These are phyloP conservation scores for Eupithecia abbreviata DNA, from an alignment of 2,888 invertebrate species.

Conservation along the genomic window DNA sequence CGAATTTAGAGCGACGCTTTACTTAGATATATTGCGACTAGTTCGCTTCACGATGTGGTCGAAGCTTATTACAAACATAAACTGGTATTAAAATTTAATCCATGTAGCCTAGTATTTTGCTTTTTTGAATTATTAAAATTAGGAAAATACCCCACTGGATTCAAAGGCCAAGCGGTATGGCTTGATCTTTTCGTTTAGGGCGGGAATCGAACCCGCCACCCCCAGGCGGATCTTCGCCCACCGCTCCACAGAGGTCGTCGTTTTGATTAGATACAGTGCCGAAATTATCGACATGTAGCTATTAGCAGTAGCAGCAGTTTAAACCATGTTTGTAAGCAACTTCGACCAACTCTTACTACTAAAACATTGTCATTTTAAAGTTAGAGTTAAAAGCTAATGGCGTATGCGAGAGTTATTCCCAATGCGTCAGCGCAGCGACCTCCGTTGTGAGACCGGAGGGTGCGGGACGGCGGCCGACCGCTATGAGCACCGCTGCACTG, in stretches of 20 bases:
- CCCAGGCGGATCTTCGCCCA: too few relatives aligned
- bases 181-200: too few relatives aligned
- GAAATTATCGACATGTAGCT: too few relatives aligned
- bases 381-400: slow-evolving; percentile 15
- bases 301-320: not conserved
- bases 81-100: too few relatives aligned
- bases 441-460: slow-evolving; percentile 63
- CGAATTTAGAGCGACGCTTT: not conserved
- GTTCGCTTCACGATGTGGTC: not conserved
- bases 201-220: too few relatives aligned
- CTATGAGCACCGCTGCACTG: slow-evolving; percentile 77
- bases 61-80: not conserved
- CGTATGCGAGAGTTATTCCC: slow-evolving; percentile 8
- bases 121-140: too few relatives aligned
- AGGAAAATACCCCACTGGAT: too few relatives aligned
- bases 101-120: too few relatives aligned
- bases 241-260: too few relatives aligned
- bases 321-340: not conserved
- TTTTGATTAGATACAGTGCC: too few relatives aligned
- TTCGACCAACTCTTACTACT: not conserved
- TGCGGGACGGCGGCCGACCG: slow-evolving; percentile 59
- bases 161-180: too few relatives aligned
- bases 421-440: slow-evolving; percentile 41
- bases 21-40: not conserved
- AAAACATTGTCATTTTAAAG: not conserved